Conservation (phyloP, 2,113 vertebrate genomes). For the Erythrocebus patas region DNA sequence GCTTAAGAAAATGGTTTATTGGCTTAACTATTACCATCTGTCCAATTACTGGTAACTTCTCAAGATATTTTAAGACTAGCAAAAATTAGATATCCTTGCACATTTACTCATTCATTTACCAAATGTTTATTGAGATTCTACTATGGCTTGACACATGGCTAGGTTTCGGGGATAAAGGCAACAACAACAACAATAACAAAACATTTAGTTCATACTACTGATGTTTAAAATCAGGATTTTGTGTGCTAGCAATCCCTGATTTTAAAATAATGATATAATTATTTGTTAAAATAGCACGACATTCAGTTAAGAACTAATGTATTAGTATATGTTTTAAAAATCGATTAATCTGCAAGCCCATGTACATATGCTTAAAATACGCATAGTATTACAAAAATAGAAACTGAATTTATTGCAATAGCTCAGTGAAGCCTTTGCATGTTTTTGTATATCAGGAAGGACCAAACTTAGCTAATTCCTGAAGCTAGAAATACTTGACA, state of each 20-base stretch:
- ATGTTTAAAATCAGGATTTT: background rate
- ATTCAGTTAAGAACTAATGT: background rate
- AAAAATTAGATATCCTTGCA: background rate
- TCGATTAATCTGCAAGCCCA: background rate
- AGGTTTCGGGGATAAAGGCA: background rate
- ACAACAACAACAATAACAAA: background rate
- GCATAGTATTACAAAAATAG: background rate
- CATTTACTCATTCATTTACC: background rate
- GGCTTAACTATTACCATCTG: background rate
- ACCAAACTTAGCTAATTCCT: background rate
- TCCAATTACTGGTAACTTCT: background rate
- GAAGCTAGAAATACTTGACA: background rate
- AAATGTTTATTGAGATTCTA: background rate
- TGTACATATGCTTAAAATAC: background rate
- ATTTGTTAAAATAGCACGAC: background rate
- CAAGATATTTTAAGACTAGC: background rate
- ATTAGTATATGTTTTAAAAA: background rate
- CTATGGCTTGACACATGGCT: background rate
- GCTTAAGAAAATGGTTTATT: background rate
- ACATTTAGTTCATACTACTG: background rate
- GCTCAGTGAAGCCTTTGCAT: background rate
- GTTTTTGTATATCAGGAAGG: background rate
- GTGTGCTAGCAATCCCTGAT: background rate
- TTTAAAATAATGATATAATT: background rate
- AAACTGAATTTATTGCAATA: background rate